Conservation (phyloP, 2,797 vertebrate genomes). For the Sebastes vulpes region DNA sequence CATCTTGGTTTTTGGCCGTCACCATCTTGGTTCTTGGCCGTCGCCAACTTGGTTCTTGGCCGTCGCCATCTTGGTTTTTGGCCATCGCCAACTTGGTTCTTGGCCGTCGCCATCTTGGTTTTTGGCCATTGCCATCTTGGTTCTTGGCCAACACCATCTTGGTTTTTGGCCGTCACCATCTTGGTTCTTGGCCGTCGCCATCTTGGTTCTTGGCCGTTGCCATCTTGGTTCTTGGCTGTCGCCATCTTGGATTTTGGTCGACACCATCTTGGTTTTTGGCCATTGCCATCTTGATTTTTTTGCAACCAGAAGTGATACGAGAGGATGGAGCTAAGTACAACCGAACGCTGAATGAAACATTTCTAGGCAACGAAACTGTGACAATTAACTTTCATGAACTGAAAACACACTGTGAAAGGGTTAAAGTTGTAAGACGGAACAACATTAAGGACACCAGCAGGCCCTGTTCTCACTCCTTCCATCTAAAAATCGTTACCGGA, state of each 20-base stretch:
- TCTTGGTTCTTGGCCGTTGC: too few species aligned
- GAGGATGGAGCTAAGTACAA: neutral
- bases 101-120: too few species aligned
- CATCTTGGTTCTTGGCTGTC: too few species aligned
- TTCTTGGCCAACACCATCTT: fast-evolving
- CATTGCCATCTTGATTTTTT: neutral
- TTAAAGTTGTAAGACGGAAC: neutral
- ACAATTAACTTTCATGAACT: too few species aligned
- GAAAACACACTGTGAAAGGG: too few species aligned
- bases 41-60: fast-evolving
- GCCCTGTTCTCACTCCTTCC: too few species aligned
- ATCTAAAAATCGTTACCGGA: neutral
- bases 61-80: fast-evolving
- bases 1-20: too few species aligned
- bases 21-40: too few species aligned
- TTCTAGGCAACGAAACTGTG: too few species aligned
- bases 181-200: fast-evolving
- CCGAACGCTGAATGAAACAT: too few species aligned
- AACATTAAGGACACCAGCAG: neutral
- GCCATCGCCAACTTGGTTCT: fast-evolving
- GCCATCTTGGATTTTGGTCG: too few species aligned
- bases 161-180: fast-evolving
- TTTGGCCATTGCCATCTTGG: too few species aligned
- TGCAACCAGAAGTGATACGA: neutral
- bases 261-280: neutral